Conservation (phyloP, 2,797 vertebrate species). For the Sarcoramphus papa region DNA sequence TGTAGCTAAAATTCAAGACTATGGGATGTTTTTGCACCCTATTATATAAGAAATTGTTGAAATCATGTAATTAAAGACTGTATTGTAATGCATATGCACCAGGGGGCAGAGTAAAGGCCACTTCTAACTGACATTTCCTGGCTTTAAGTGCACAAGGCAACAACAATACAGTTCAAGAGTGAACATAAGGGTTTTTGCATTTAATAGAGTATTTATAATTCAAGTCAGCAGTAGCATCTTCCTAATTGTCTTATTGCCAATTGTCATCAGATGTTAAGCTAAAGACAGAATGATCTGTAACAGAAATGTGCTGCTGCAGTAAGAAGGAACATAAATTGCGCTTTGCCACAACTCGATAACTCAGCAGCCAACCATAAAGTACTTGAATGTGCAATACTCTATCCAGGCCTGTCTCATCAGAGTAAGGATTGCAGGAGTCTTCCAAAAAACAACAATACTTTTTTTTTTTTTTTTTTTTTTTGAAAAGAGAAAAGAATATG, state of each 20-base stretch:
- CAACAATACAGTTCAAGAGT: background rate
- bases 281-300: slow-evolving; percentile 26
- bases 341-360: background rate
- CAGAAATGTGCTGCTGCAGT: background rate
- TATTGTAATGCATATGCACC: background rate
- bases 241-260: slow-evolving; percentile 43
- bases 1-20: background rate
- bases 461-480: background rate
- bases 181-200: background rate
- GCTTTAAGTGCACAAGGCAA: background rate
- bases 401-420: background rate
- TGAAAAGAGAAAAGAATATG: background rate
- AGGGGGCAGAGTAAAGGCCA: background rate
- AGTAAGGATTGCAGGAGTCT: background rate
- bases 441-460: background rate
- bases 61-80: background rate
- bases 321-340: background rate
- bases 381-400: background rate
- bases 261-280: slow-evolving; percentile 46
- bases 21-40: background rate
- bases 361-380: background rate
- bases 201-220: slow-evolving; percentile 43
- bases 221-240: background rate
- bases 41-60: background rate
- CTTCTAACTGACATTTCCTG: background rate